Percentiles rank a stretch among this genome's conserved stretches.
Evolutionary conservation across 2,797 vertebrate genomes (phyloP).

Genomic region (Eospalax fontanierii): DNA sequence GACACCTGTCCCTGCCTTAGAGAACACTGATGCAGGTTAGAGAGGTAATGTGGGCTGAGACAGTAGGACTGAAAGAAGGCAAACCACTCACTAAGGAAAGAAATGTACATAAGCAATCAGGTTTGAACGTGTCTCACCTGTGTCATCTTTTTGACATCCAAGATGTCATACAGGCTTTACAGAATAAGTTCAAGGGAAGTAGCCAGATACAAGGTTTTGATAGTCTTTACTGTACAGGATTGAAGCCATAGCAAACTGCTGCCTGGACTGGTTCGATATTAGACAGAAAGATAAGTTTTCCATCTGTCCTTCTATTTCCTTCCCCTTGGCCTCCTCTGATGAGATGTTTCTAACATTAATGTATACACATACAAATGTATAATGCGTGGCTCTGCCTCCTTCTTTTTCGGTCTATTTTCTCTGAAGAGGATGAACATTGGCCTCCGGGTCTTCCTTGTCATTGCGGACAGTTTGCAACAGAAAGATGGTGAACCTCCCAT

Average conservation of each 20-base stretch:
- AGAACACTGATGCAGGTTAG: background rate
- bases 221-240: background rate
- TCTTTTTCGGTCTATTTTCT: conserved; percentile 47
- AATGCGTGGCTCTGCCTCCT: conserved; percentile 4
- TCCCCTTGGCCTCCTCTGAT: background rate
- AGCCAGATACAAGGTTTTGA: background rate
- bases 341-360: background rate
- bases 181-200: background rate
- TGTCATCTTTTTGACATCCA: background rate
- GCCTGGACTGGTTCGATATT: background rate
- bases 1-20: background rate
- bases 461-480: conserved; percentile 99
- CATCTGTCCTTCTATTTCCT: background rate
- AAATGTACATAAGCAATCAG: background rate
- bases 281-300: background rate
- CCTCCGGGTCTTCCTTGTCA: conserved; percentile 98
- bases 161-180: background rate
- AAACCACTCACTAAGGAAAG: background rate
- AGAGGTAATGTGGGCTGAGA: no score
- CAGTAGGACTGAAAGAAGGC: no score
- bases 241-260: background rate
- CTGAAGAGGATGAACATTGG: conserved; percentile 99
- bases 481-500: conserved; percentile 99
- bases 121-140: background rate
- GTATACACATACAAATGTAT: background rate